Evolutionary conservation across 2,113 vertebrate genomes (phyloP), one percentile per base, ranked within the genome.

Genomic region (Orientallactaga bullata): DNA sequence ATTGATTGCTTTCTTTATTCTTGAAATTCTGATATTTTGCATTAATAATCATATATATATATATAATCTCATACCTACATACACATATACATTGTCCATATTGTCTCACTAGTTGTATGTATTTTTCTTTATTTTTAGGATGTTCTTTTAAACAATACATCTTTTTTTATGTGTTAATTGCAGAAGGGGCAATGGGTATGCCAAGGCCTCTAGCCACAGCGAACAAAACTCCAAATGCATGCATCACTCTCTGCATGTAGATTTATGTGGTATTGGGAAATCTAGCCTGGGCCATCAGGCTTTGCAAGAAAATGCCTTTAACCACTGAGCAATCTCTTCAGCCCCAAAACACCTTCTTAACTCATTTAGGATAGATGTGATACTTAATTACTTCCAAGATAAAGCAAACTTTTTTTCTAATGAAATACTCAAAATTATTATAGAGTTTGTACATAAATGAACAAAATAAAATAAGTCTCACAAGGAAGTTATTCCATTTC

Each of bases 361-460:
- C 24, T 60, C 11, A n/a, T 17, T 37, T 79, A 1, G 32, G 10
- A 79, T 37, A 30, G 35, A 11, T 85, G 16, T 89, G 26, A 65
- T 51, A 69, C 10, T 26, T 92, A 32, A 87, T 35, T 77, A 79
- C 18, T 92, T 78, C 7, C 20, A 5, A 94, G 72, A 47, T 68
- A 92, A 89, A 76, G 30, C 11, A 73, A 73, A 23, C 3, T 35
- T 68, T 76, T 55, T 66, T 30, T 20, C 9, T 21, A 8, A 80
- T 47, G 15, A 88, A 80, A 85, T 76, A 74, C 20, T 85, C 35
- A 68, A 68, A 94, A 42, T 74, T 76, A 80, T 37, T 74, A 15
- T 28, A 63, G 80, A 88, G 26, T 42, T 15, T 83, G 17, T 63
- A 85, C 5, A 58, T 80, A 47, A 92, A 74, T 78, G 15, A 5